phyloP scores from a whole-genome alignment of 2,888 invertebrate genomes.

The Drosophila helvetica region DNA sequence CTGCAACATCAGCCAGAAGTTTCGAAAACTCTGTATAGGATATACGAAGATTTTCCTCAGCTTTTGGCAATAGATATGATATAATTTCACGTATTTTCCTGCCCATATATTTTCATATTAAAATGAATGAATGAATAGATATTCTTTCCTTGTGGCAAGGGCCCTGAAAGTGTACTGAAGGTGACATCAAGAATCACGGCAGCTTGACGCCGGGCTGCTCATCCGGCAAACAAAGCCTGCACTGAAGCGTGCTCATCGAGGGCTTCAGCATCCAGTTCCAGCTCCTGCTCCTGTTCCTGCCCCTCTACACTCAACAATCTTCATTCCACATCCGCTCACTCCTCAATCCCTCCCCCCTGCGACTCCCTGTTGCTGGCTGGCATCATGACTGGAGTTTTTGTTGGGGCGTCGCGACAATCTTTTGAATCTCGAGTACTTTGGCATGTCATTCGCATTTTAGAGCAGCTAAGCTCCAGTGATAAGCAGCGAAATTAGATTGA shows the following conservation, averaged over 20 bases:
- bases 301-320: too few relatives aligned
- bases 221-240: conserved; percentile 72
- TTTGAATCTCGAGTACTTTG: conserved; percentile 76
- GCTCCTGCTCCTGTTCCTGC: background rate
- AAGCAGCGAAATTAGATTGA: conserved; percentile 80
- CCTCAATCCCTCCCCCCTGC: background rate
- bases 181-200: conserved; percentile 61
- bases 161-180: conserved; percentile 28
- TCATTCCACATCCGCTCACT: conserved; percentile 1
- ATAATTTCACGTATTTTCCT: too few relatives aligned
- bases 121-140: background rate
- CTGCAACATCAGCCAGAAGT: background rate
- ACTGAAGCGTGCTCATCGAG: conserved; percentile 57
- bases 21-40: background rate
- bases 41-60: background rate
- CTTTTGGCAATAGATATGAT: background rate
- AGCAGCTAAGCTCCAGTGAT: conserved; percentile 79
- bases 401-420: conserved; percentile 60
- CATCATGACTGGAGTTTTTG: conserved; percentile 50
- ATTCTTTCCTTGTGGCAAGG: background rate
- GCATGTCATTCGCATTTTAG: conserved; percentile 81
- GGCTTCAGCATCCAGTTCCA: conserved; percentile 8
- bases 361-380: conserved; percentile 24
- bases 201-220: conserved; percentile 55
- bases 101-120: background rate